phyloP scores from a whole-genome alignment of 2,888 invertebrate species.

The Andrena bucephala region DNA sequence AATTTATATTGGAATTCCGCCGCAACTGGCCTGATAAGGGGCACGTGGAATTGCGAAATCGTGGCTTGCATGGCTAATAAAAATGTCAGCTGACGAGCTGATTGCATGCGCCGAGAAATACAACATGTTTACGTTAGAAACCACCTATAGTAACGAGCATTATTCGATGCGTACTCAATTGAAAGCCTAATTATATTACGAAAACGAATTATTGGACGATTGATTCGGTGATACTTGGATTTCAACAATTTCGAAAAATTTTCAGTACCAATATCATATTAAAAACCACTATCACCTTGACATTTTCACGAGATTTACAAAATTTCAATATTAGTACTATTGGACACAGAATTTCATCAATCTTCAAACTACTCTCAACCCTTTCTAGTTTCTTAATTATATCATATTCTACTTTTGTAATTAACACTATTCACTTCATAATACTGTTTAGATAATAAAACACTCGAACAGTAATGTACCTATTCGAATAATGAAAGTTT shows the following conservation, averaged over 20 bases:
- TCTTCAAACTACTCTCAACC: too few species aligned
- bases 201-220: conserved; percentile 13
- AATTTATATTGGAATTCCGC: background rate
- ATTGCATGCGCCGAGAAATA: conserved; percentile 20
- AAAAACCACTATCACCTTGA: too few species aligned
- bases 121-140: conserved; percentile 11
- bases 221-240: background rate
- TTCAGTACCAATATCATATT: background rate
- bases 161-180: background rate
- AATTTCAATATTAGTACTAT: too few species aligned
- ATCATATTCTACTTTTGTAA: too few species aligned
- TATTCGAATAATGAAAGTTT: too few species aligned
- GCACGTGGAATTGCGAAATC: conserved; percentile 18
- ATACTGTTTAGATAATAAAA: too few species aligned
- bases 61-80: conserved; percentile 35
- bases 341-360: too few species aligned
- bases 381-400: too few species aligned
- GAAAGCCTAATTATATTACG: background rate
- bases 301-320: too few species aligned
- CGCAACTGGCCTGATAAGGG: conserved; percentile 30
- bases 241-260: background rate
- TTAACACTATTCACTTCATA: too few species aligned
- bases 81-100: conserved; percentile 29
- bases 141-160: background rate
- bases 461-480: too few species aligned